phyloP scores from a whole-genome alignment of 2,113 vertebrate species.

The Misgurnus mizolepis region DNA sequence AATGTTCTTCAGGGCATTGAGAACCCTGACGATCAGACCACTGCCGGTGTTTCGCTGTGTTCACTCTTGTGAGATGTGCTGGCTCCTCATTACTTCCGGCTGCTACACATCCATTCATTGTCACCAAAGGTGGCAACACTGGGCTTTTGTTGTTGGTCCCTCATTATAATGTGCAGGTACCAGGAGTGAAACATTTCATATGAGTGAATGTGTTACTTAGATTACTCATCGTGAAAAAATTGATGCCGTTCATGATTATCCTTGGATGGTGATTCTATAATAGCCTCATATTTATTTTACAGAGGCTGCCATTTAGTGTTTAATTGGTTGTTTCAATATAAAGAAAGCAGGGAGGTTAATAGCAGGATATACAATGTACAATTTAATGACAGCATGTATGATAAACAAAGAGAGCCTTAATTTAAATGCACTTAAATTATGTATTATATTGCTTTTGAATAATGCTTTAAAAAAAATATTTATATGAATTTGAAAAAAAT shows the following conservation, averaged over 20 bases:
- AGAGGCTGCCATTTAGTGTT: slow-evolving; percentile 24
- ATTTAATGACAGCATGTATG: background rate
- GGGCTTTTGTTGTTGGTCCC: slow-evolving; percentile 44
- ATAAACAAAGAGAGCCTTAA: no score
- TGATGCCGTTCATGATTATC: slow-evolving; percentile 14
- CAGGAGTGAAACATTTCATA: slow-evolving; percentile 27
- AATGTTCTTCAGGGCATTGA: slow-evolving; percentile 44
- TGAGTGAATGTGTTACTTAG: slow-evolving; percentile 16
- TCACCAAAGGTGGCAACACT: slow-evolving; percentile 26
- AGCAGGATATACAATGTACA: background rate
- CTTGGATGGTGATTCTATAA: slow-evolving; percentile 39
- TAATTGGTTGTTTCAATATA: background rate
- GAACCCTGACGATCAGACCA: slow-evolving; percentile 36
- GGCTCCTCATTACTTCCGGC: slow-evolving; percentile 39
- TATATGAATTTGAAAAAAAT: no score
- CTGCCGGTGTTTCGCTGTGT: slow-evolving; percentile 46
- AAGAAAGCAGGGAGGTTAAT: background rate
- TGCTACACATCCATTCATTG: slow-evolving; percentile 18
- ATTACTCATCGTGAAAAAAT: slow-evolving; percentile 29
- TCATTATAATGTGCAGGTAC: slow-evolving; percentile 41
- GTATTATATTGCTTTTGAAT: background rate
- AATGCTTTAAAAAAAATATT: no score
- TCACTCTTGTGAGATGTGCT: slow-evolving; percentile 13
- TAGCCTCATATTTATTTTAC: slow-evolving; percentile 44
- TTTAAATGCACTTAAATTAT: background rate